Conservation (phyloP, 2,888 invertebrate genomes). For the Drosophila neotestacea region DNA sequence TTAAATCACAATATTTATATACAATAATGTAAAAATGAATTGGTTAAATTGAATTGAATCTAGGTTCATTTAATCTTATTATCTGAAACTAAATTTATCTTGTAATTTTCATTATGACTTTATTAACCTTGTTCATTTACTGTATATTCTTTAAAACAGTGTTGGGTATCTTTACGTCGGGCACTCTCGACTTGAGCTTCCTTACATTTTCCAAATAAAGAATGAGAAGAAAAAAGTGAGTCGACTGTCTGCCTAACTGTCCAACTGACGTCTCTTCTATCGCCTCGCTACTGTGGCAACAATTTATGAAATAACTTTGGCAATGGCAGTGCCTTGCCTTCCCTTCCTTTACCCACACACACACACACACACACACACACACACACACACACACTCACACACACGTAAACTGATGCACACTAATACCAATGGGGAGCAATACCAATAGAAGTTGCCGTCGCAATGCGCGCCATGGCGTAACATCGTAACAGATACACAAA, state of each 20-base stretch:
- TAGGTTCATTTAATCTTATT: too few species aligned
- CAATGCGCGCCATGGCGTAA: slow-evolving; percentile 15
- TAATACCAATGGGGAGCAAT: slow-evolving; percentile 55
- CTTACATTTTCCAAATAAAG: slow-evolving; percentile 5
- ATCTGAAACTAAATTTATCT: too few species aligned
- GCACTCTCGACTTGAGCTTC: too few species aligned
- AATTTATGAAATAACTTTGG: slow-evolving; percentile 79
- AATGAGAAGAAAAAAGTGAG: slow-evolving; percentile 6
- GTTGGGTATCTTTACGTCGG: too few species aligned
- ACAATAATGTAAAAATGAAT: too few species aligned
- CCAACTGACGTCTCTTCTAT: slow-evolving; percentile 38
- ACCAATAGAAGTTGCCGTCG: slow-evolving; percentile 61
- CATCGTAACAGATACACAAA: slow-evolving; percentile 76
- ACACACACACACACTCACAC: slow-evolving; percentile 7
- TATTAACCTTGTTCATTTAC: too few species aligned
- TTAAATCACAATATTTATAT: too few species aligned
- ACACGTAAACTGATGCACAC: slow-evolving; percentile 23
- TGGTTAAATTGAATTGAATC: too few species aligned
- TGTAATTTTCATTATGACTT: too few species aligned
- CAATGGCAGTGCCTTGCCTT: slow-evolving; percentile 44
- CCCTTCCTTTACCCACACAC: slow-evolving; percentile 10
- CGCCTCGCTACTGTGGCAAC: slow-evolving; percentile 65
- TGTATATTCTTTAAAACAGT: too few species aligned
- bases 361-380: slow-evolving; percentile 7
- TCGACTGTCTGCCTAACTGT: slow-evolving; percentile 52